Conservation (phyloP, 1,140 invertebrate species). For the Lucilia sericata region DNA sequence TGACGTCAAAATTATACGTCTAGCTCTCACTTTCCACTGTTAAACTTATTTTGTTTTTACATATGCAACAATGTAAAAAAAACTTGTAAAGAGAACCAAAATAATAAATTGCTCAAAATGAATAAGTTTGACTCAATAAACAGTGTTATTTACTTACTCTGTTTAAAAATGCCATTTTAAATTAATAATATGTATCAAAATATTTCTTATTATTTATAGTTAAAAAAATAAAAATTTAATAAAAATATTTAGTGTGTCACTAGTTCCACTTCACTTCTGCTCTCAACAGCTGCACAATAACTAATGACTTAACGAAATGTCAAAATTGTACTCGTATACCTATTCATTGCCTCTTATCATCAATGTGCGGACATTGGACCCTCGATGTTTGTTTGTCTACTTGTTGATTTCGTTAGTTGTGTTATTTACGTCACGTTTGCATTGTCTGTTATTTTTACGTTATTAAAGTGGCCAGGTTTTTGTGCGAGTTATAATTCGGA, state of each 20-base stretch:
- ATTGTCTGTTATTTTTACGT: background rate
- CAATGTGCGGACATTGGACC: background rate
- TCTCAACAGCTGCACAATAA: background rate
- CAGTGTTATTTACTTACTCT: conserved; percentile 54
- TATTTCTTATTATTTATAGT: background rate
- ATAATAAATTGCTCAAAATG: background rate
- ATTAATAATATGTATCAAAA: background rate
- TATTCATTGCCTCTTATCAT: background rate
- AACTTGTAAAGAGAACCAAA: background rate
- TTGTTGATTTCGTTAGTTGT: background rate
- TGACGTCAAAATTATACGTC: background rate
- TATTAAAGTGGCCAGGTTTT: background rate
- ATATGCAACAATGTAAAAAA: background rate
- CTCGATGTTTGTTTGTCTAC: background rate
- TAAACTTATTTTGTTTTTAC: too few relatives aligned
- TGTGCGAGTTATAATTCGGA: too few relatives aligned
- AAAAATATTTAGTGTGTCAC: background rate
- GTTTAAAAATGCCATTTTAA: conserved; percentile 62
- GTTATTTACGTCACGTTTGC: background rate
- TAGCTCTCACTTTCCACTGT: too few relatives aligned
- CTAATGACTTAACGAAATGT: background rate
- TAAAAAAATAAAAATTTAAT: background rate
- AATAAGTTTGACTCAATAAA: background rate
- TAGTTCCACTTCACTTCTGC: background rate
- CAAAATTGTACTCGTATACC: background rate